phyloP scores from a whole-genome alignment of 1,140 invertebrate genomes.

The Pachypsylla venusta region DNA sequence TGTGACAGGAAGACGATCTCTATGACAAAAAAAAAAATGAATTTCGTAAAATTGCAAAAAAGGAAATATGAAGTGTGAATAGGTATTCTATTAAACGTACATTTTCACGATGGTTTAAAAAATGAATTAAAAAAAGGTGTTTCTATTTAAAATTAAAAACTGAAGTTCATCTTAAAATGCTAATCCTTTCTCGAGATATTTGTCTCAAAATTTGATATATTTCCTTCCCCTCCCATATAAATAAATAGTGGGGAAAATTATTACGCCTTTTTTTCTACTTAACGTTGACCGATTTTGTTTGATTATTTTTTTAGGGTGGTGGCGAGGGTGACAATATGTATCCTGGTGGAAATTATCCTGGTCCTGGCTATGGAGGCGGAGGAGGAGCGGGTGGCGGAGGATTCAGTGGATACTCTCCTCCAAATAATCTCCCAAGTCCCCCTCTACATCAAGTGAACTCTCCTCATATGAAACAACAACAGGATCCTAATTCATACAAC shows the following conservation, averaged over 20 bases:
- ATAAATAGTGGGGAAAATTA: neutral
- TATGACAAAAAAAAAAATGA: no score
- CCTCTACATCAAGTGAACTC: slow-evolving; percentile 27
- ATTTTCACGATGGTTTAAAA: no score
- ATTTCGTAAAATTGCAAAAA: no score
- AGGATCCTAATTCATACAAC: slow-evolving; percentile 20
- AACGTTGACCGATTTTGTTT: neutral
- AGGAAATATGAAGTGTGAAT: no score
- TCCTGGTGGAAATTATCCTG: slow-evolving; percentile 32
- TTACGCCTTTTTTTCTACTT: neutral
- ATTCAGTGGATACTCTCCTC: slow-evolving; percentile 45
- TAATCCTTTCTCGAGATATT: neutral
- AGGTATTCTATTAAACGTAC: no score
- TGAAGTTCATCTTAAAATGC: neutral
- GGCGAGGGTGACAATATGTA: slow-evolving; percentile 29
- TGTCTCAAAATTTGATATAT: neutral
- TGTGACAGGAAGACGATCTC: no score
- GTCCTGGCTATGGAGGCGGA: slow-evolving; percentile 35
- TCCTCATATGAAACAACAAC: slow-evolving; percentile 30
- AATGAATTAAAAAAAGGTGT: slow-evolving; percentile 1
- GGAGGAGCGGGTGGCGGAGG: slow-evolving; percentile 32
- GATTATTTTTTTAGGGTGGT: slow-evolving; percentile 28
- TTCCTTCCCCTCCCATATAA: neutral
- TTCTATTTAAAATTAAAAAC: neutral
- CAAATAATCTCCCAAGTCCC: slow-evolving; percentile 36